These are phyloP conservation scores for Channa maculata DNA, from an alignment of 2,113 vertebrate genomes.

Conservation along the genomic window DNA sequence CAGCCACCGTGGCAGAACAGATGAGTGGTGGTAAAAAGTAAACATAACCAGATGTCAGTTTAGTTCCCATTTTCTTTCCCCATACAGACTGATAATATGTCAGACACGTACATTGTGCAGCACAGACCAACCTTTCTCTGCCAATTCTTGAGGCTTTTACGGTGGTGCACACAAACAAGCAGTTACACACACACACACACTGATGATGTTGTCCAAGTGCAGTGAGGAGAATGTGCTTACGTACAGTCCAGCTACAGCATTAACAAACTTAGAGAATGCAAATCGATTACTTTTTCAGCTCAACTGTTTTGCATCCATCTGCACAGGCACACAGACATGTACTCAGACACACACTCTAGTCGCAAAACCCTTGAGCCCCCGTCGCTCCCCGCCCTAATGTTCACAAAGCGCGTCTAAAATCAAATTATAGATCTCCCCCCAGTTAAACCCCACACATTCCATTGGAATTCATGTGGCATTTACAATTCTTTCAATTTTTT, in stretches of 20 bases:
- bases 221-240: conserved; percentile 64
- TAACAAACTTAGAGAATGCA: conserved; percentile 72
- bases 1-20: neutral
- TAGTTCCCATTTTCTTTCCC: conserved; percentile 28
- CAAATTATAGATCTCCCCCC: conserved; percentile 70
- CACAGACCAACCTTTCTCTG: conserved; percentile 28
- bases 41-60: conserved; percentile 47
- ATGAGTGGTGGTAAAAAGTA: conserved; percentile 10
- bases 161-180: conserved; percentile 43
- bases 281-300: conserved; percentile 63
- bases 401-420: conserved; percentile 79
- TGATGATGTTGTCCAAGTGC: conserved; percentile 50
- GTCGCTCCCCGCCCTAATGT: conserved; percentile 39
- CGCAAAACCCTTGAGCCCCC: conserved; percentile 1
- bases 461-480: conserved; percentile 80
- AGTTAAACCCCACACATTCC: conserved; percentile 79
- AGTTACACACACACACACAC: conserved; percentile 53
- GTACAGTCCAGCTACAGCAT: conserved; percentile 62
- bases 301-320: conserved; percentile 62
- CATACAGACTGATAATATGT: conserved; percentile 25
- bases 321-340: conserved; percentile 62
- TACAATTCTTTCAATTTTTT: conserved; percentile 42
- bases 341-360: conserved; percentile 32
- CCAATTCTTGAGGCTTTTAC: conserved; percentile 35
- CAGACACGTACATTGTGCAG: conserved; percentile 46